A percentile compares a stretch with the other conserved stretches of the same genome.
Conservation (phyloP, 2,888 invertebrate genomes). For the Notodonta dromedarius region DNA sequence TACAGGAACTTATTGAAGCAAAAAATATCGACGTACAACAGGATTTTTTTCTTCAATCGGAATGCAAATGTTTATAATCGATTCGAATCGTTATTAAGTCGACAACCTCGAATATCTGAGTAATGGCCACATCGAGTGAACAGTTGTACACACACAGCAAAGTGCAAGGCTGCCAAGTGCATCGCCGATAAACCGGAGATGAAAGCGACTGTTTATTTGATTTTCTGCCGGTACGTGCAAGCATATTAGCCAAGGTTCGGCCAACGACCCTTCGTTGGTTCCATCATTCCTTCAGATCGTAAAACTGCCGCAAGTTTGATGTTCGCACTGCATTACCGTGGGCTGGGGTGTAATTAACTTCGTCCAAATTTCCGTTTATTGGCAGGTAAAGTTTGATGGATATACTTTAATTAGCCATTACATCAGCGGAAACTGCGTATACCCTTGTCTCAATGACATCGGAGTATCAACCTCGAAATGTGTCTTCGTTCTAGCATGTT, state of each 20-base stretch:
- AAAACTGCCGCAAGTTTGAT: conserved; percentile 49
- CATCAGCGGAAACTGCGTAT: conserved; percentile 18
- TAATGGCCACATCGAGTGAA: conserved; percentile 59
- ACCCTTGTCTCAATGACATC: conserved; percentile 11
- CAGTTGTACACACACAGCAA: conserved; percentile 63
- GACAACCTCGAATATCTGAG: conserved; percentile 62
- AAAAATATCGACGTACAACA: background rate
- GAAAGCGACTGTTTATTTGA: conserved; percentile 81
- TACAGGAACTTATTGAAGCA: background rate
- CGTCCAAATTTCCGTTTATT: conserved; percentile 34
- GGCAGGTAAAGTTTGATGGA: conserved; percentile 36
- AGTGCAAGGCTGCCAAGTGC: conserved; percentile 78
- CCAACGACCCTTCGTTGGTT: conserved; percentile 56
- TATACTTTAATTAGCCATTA: conserved; percentile 24
- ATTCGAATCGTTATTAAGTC: conserved; percentile 59
- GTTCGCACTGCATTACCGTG: conserved; percentile 35
- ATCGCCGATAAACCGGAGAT: conserved; percentile 78
- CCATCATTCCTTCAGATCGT: conserved; percentile 52
- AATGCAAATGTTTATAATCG: conserved; percentile 56
- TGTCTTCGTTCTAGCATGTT: conserved; percentile 54
- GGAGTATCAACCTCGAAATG: conserved; percentile 23
- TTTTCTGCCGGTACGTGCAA: conserved; percentile 67
- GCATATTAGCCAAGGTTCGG: conserved; percentile 69
- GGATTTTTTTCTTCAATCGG: conserved; percentile 11
- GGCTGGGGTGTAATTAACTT: conserved; percentile 40